A percentile compares a stretch with the other conserved stretches of the same genome.
Conservation (phyloP, 2,888 invertebrate species). For the Drosophila neotestacea region DNA sequence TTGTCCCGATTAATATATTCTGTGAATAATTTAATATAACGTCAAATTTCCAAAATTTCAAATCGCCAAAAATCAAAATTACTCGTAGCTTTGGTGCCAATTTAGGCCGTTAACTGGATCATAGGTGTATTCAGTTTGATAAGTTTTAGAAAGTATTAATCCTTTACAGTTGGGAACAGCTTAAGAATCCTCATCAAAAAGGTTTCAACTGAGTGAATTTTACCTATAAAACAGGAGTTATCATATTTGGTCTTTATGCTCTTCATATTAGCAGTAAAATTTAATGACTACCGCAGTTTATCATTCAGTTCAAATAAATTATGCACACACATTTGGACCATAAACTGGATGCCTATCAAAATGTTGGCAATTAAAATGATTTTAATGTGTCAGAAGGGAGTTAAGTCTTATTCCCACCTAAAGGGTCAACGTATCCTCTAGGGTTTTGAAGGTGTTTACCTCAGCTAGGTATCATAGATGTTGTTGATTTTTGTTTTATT, state of each 20-base stretch:
- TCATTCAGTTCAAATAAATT: constrained; percentile 8
- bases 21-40: too few species aligned
- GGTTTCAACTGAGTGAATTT: background rate
- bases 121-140: background rate
- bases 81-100: background rate
- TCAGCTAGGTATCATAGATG: constrained; percentile 6
- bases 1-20: too few species aligned
- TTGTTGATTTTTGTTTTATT: background rate
- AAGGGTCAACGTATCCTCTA: constrained; percentile 19
- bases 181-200: background rate
- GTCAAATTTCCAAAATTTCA: too few species aligned
- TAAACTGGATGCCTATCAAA: constrained; percentile 8
- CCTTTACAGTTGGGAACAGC: background rate
- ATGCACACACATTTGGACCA: constrained; percentile 5
- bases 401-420: background rate
- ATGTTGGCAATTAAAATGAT: constrained; percentile 18
- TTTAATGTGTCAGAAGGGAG: constrained; percentile 6
- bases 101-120: background rate
- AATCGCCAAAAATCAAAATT: background rate
- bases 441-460: background rate
- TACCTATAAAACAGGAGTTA: background rate
- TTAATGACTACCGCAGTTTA: constrained; percentile 4
- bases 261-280: constrained; percentile 3
- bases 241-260: background rate
- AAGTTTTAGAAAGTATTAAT: background rate